Conservation (phyloP, 1,140 invertebrate genomes). For the Panagrolaimus sp. region DNA sequence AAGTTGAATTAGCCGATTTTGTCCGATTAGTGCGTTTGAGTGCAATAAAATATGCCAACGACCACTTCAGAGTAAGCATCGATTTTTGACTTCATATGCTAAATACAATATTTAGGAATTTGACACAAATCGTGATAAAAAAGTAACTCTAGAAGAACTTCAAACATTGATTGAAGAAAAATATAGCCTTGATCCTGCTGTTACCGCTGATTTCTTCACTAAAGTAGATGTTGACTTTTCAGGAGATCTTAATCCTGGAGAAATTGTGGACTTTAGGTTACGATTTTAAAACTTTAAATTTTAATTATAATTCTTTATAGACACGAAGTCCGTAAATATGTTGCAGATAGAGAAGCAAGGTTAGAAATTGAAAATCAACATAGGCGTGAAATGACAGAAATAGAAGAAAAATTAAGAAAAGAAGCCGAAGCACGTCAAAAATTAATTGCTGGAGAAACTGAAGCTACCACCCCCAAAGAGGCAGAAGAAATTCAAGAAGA, state of each 20-base stretch:
- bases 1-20: conserved; percentile 55
- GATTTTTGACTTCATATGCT: not conserved
- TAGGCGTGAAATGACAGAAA: conserved; percentile 40
- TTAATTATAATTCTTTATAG: no score
- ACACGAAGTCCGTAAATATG: conserved; percentile 52
- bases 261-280: conserved; percentile 56
- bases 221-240: conserved; percentile 51
- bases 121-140: conserved; percentile 49
- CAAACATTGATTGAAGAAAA: conserved; percentile 49
- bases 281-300: not conserved
- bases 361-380: conserved; percentile 46
- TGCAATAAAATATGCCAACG: conserved; percentile 56
- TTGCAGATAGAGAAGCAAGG: conserved; percentile 39
- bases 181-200: conserved; percentile 40
- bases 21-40: conserved; percentile 51
- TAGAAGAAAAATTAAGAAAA: conserved; percentile 34
- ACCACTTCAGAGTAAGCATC: conserved; percentile 45
- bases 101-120: conserved; percentile 38
- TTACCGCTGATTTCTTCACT: conserved; percentile 46
- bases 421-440: conserved; percentile 17
- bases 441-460: not conserved
- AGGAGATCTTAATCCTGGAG: conserved; percentile 48
- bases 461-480: no score
- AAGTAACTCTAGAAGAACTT: conserved; percentile 51
- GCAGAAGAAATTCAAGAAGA: not conserved